phyloP scores from a whole-genome alignment of 2,113 vertebrate species.

The Cnemophilus loriae region DNA sequence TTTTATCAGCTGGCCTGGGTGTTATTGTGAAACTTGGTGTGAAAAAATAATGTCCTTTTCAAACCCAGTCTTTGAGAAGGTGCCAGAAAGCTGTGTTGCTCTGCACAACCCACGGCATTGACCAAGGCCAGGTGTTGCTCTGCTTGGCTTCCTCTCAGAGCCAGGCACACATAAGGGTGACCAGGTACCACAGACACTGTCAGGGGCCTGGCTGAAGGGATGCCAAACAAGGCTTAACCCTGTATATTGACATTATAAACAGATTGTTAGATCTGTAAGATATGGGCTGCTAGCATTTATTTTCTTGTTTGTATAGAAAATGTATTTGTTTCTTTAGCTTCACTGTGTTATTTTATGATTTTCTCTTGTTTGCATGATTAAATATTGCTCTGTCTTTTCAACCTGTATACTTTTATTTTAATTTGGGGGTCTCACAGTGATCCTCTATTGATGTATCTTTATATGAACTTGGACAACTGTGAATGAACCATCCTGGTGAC shows the following conservation, averaged over 20 bases:
- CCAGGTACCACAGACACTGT: neutral
- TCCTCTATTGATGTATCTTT: neutral
- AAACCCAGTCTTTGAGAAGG: neutral
- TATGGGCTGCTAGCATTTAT: neutral
- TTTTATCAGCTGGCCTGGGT: neutral
- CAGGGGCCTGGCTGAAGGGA: neutral
- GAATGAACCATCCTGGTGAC: neutral
- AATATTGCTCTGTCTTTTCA: neutral
- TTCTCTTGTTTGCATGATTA: neutral
- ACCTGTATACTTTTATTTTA: neutral
- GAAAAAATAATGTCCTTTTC: neutral
- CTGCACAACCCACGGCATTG: neutral
- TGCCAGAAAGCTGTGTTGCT: fast-evolving
- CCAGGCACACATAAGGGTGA: neutral
- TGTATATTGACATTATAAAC: neutral
- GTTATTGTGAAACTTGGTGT: neutral
- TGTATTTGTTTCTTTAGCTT: neutral
- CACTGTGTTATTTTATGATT: neutral
- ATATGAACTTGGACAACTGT: neutral
- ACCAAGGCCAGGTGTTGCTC: neutral
- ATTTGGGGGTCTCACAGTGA: neutral
- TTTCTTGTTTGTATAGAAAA: neutral
- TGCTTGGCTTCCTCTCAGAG: neutral
- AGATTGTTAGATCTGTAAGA: neutral
- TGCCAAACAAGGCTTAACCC: neutral